Conservation (phyloP, 1,140 invertebrate genomes). For the Drosophila suzukii region DNA sequence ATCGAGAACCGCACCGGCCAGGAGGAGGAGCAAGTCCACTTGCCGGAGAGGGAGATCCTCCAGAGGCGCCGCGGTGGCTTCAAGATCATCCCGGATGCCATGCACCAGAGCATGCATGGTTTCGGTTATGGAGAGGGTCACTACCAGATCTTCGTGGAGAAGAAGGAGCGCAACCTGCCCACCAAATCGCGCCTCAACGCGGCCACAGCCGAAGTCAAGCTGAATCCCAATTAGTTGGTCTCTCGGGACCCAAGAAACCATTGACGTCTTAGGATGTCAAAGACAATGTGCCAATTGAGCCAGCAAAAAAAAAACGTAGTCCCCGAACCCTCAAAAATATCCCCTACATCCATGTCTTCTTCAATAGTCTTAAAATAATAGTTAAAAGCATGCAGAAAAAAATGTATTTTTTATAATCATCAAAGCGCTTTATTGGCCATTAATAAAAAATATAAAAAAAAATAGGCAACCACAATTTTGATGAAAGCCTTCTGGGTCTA, state of each 20-base stretch:
- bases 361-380: slow-evolving; percentile 50
- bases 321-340: neutral
- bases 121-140: slow-evolving; percentile 79
- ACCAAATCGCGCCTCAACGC: slow-evolving; percentile 75
- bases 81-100: slow-evolving; percentile 66
- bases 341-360: slow-evolving; percentile 35
- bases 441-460: slow-evolving; percentile 51
- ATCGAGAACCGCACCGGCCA: slow-evolving; percentile 64
- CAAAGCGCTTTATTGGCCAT: slow-evolving; percentile 52
- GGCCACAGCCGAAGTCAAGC: slow-evolving; percentile 77
- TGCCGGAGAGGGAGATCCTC: slow-evolving; percentile 15
- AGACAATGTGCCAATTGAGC: slow-evolving; percentile 60
- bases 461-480: neutral
- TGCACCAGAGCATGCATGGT: slow-evolving; percentile 75
- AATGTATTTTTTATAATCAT: slow-evolving; percentile 24
- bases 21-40: slow-evolving; percentile 24
- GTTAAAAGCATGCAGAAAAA: slow-evolving; percentile 29
- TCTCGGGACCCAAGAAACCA: neutral
- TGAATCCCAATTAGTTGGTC: slow-evolving; percentile 78
- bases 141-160: slow-evolving; percentile 80
- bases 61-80: slow-evolving; percentile 51
- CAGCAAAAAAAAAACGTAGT: slow-evolving; percentile 6
- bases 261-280: slow-evolving; percentile 32
- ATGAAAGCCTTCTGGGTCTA: neutral
- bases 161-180: slow-evolving; percentile 76